These are phyloP conservation scores for Drosophila sp. DNA, from an alignment of 1,140 invertebrate species.

Conservation along the genomic window DNA sequence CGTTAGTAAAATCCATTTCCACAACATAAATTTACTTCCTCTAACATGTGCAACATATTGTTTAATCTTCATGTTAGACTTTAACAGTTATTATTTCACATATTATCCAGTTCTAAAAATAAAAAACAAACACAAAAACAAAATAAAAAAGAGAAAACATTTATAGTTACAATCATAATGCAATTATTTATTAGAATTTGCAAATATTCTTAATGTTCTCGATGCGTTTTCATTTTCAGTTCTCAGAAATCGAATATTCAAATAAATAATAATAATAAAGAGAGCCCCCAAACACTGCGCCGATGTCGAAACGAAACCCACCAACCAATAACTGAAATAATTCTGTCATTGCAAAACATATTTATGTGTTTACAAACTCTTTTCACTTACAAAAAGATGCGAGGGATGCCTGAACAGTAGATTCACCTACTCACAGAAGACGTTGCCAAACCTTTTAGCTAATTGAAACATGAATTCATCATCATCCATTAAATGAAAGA, in stretches of 20 bases:
- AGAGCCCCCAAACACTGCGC: neutral
- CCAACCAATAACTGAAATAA: neutral
- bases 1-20: constrained; percentile 57
- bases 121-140: neutral
- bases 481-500: too few relatives aligned
- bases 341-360: neutral
- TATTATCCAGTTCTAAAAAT: constrained; percentile 64
- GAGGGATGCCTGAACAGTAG: neutral
- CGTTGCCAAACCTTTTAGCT: neutral
- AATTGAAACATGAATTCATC: neutral
- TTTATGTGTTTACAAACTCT: constrained; percentile 1
- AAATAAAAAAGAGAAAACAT: neutral
- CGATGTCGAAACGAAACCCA: neutral
- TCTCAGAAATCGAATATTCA: too few relatives aligned
- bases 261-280: neutral
- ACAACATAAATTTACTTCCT: constrained; percentile 55
- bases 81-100: constrained; percentile 63
- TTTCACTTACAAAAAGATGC: neutral
- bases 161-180: neutral
- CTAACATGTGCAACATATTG: constrained; percentile 68
- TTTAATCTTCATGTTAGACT: constrained; percentile 77
- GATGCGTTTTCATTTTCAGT: too few relatives aligned
- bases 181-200: neutral
- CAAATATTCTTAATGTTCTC: too few relatives aligned
- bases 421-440: neutral